phyloP scores from a whole-genome alignment of 2,888 invertebrate genomes.

The Vanessa cardui region DNA sequence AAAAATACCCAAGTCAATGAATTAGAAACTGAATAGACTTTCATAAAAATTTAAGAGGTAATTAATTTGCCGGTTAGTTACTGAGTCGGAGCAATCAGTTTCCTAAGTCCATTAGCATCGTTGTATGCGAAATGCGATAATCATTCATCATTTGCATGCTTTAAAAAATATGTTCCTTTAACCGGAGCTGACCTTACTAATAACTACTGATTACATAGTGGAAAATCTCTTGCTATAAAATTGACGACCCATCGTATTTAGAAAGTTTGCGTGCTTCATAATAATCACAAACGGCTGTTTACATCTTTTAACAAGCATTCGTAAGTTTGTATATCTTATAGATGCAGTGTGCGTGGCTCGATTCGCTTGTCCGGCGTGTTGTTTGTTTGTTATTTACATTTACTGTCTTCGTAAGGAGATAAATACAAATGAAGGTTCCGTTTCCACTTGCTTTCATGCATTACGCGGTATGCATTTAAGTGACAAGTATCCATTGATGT shows the following conservation, averaged over 20 bases:
- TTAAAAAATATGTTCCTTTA: slow-evolving; percentile 26
- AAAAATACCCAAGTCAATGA: neutral
- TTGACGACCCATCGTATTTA: slow-evolving; percentile 73
- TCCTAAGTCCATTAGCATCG: slow-evolving; percentile 24
- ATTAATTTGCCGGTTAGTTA: neutral
- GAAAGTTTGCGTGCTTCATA: slow-evolving; percentile 73
- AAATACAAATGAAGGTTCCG: slow-evolving; percentile 25
- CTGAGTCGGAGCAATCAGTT: slow-evolving; percentile 14
- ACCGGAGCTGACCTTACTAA: slow-evolving; percentile 33
- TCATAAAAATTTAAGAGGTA: neutral
- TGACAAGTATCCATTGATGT: slow-evolving; percentile 6
- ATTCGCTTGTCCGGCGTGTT: slow-evolving; percentile 27
- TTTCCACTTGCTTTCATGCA: slow-evolving; percentile 32
- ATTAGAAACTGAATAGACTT: neutral
- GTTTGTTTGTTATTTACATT: slow-evolving; percentile 24
- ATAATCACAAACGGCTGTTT: slow-evolving; percentile 66
- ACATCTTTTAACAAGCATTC: slow-evolving; percentile 51
- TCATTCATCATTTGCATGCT: slow-evolving; percentile 15
- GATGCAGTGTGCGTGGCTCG: slow-evolving; percentile 33
- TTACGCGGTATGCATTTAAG: slow-evolving; percentile 17
- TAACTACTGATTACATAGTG: slow-evolving; percentile 49
- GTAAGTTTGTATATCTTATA: slow-evolving; percentile 46
- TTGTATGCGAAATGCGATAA: slow-evolving; percentile 18
- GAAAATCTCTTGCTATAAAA: slow-evolving; percentile 71
- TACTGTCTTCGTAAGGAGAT: slow-evolving; percentile 22